Evolutionary conservation across 2,888 invertebrate species (phyloP), one percentile per base, ranked within the genome.

Genomic region (Drosophila villosipedis): DNA sequence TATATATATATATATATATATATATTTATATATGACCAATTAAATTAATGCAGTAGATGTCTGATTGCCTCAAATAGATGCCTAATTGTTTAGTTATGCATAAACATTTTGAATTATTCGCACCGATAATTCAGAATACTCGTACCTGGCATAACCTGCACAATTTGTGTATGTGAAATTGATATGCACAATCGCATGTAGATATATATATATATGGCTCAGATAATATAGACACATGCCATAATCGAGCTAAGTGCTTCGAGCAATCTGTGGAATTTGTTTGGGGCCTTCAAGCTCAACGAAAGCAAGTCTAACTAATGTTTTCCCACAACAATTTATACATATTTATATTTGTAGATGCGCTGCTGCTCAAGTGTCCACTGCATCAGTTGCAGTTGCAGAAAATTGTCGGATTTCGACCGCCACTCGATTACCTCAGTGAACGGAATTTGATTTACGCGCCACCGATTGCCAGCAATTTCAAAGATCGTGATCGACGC

Each of bases 321-420:
- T 9, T 47, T 47, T 16, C 47, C 25, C 47, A 47, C 14, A 49
- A 14, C n/a, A 59, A 54, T 63, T 65, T 59, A n/a, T 31, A 31
- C 31, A 31, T 47, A n/a, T 28, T 16, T 9, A 53, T 41, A 54
- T 57, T 68, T 68, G n/a, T 67, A 91, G 92, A 80, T 84, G 90
- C 90, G 33, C 70, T 93, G 59, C 84, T 92, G 49, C 91, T 93
- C 64, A 91, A 93, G 79, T 93, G 93, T 75, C 93, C 93, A 12
- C 73, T 92, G 60, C 91, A 93, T 70, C 92, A 93, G 85, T 74
- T 93, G 86, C 92, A 92, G 74, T 86, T 93, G 76, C 92, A 93
- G 80, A 93, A 93, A 78, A 92, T 93, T 59, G 90, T 93, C 22
- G 93, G 93, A 10, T 93, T 92, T 83, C 92, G 93, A 3, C 93